Base-by-base conservation (phyloP, 2,113 vertebrate species). In the Poecilia latipinna region DNA sequence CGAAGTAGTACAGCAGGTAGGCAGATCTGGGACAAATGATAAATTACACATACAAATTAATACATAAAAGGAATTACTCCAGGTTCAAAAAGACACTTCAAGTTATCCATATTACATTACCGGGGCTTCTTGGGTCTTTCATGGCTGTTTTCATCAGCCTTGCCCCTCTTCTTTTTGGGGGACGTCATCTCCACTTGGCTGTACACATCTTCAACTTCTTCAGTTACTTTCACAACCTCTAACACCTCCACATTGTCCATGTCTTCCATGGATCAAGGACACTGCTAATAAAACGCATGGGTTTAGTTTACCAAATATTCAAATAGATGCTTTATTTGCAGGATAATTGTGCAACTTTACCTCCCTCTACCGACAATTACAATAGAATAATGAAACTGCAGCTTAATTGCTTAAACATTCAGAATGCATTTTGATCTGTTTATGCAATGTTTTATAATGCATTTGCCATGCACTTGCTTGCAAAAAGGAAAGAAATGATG, bases 1-100 rank as follows among this genome's bases (percentile, higher is more conserved):
- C 98, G 0, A 98, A 98, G 90, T 99, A 99, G 90, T 99, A 99
- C 0, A 99, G 93, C 57, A 99, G 94, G 78, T 98, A 99, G 68
- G 98, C 98, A 60, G 98, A 98, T 86, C 98, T 99, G 70, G 60
- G 17, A 77, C 39, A 75, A 19, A 77, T 3, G 79, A 78, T 1
- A 82, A 26, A 85, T 61, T 28, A 3, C 10, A 78, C 6, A 19
- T 64, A 42, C 11, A 0, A 35, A 31, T 83, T 8, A 77, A 69
- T n/a, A 54, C 26, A 66, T 15, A 29, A 61, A 48, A 57, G 4
- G 51, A 57, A 57, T 24, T 57, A 57, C 24, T 57, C 0, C 22
- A 57, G 8, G 51, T 57, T 8, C 51, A 22, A 57, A 24, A 57
- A 8, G 19, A 57, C 51, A 57, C 8, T 60, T 29, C 22, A 10